Conservation (phyloP, 2,113 vertebrate genomes). For the Hemiscyllium ocellatum region DNA sequence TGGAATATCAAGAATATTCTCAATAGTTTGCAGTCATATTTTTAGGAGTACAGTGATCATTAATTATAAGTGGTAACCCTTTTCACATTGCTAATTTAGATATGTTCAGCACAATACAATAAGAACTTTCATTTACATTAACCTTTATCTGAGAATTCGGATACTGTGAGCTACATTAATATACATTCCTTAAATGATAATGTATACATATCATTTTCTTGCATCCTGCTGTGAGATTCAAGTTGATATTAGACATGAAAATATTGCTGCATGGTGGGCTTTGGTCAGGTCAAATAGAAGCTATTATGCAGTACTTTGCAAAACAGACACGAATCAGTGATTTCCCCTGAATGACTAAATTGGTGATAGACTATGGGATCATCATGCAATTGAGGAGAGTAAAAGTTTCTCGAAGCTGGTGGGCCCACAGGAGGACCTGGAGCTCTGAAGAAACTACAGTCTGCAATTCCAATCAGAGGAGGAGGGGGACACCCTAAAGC, state of each 20-base stretch:
- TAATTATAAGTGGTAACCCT: background rate
- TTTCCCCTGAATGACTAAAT: background rate
- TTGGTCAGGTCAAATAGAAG: background rate
- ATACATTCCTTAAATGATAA: background rate
- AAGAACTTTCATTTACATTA: background rate
- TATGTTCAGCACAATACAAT: background rate
- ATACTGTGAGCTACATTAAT: background rate
- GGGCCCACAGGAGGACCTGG: too few species aligned
- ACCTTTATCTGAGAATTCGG: background rate
- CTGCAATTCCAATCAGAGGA: too few species aligned
- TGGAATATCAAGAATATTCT: too few species aligned
- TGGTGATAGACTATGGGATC: background rate
- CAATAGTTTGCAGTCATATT: too few species aligned
- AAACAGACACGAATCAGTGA: background rate
- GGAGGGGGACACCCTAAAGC: too few species aligned
- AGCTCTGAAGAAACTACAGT: too few species aligned
- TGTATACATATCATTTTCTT: background rate
- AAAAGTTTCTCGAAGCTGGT: background rate
- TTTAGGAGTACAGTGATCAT: background rate
- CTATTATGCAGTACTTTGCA: background rate
- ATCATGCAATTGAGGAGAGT: background rate
- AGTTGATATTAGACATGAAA: background rate
- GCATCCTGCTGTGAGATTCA: background rate
- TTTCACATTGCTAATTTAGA: background rate
- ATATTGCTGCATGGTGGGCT: background rate